Conservation (phyloP, 2,888 invertebrate species). For the Drosophila prostipennis region DNA sequence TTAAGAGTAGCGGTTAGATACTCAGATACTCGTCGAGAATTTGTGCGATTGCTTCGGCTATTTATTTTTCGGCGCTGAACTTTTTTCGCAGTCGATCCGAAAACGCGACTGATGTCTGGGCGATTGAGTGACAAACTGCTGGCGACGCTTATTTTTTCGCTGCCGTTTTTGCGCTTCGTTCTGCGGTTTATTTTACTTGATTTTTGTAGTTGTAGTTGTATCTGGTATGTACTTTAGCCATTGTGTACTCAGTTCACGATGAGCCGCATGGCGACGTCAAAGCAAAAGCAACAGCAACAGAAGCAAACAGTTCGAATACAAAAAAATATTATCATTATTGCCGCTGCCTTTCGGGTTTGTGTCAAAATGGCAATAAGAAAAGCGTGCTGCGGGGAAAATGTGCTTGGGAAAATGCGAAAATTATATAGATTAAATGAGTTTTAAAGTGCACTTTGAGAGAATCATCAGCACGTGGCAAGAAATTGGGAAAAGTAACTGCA, state of each 20-base stretch:
- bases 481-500: neutral
- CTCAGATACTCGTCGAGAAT: conserved; percentile 19
- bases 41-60: conserved; percentile 4
- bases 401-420: conserved; percentile 21
- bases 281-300: conserved; percentile 22
- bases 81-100: conserved; percentile 31
- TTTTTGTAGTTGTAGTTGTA: conserved; percentile 50
- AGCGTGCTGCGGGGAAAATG: conserved; percentile 17
- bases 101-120: conserved; percentile 72
- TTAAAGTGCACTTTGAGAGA: conserved; percentile 2
- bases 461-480: neutral
- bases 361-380: conserved; percentile 54
- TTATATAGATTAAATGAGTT: conserved; percentile 18
- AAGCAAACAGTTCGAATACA: conserved; percentile 40
- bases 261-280: conserved; percentile 58
- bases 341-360: conserved; percentile 51
- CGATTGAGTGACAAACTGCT: conserved; percentile 77
- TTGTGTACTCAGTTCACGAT: conserved; percentile 75
- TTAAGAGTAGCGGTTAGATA: conserved; percentile 14
- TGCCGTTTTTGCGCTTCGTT: conserved; percentile 60
- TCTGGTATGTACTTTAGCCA: conserved; percentile 70
- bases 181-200: conserved; percentile 72
- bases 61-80: conserved; percentile 12
- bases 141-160: conserved; percentile 62
- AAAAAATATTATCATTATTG: conserved; percentile 34